Base-by-base conservation (phyloP, 1,140 invertebrate genomes). In the Heliconius himera region DNA sequence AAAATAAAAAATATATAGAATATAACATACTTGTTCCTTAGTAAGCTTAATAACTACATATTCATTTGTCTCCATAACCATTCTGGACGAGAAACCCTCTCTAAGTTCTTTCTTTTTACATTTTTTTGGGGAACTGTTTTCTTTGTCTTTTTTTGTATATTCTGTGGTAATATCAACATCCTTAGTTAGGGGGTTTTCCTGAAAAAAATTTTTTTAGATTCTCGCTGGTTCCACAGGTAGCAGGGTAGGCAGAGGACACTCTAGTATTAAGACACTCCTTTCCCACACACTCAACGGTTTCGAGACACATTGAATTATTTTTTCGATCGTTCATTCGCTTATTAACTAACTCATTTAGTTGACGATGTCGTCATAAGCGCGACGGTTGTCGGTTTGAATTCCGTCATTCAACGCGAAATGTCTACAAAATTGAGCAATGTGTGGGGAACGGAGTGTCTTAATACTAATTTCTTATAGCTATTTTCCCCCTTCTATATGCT, bases 51-150 rank as follows among this genome's bases (percentile, higher is more conserved):
- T 90, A 0, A 94, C 93, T 8, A 83, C 74, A 83, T 94, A 94
- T 70, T 92, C 91, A 38, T 88, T 83, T 0, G 91, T 93, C 71
- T 94, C 93, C 56, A 88, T 88, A 8, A 93, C 91, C 92, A 94
- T 94, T 71, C 91, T 80, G 16, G 91, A 90, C 16, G 85, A 88
- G 73, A 94, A 93, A 0, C 92, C 90, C 36, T 88, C 85, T 78
- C 78, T 84, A 18, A 76, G 29, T 78, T 85, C 71, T 82, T 83
- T 82, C 51, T 83, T 87, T 79, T 33, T 81, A 9, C 4, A 38
- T 72, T 46, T 74, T 76, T 46, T 81, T 83, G 46, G 78, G 8
- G 18, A 38, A 9, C 16, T 72, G 2, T n/a, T 8, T 2, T 79
- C 73, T 80, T 66, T 29, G 29, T 36, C 11, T 36, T 73, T 51